These are phyloP conservation scores for Cheracebus regulus DNA, from an alignment of 2,797 vertebrate genomes.

Conservation along the genomic window DNA sequence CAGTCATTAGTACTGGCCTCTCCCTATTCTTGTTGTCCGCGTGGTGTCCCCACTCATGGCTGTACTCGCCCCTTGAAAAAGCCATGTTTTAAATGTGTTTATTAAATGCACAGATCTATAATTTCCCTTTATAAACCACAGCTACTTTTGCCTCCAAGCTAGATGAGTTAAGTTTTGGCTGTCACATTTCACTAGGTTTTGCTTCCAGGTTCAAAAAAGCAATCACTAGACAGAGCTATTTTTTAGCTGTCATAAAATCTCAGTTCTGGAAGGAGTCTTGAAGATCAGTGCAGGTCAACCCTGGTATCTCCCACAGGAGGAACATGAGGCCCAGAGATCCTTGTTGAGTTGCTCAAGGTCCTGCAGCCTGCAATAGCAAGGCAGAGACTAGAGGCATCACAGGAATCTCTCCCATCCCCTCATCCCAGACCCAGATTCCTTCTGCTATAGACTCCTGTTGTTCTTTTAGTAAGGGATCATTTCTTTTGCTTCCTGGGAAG, in stretches of 20 bases:
- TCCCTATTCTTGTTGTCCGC: rapidly evolving
- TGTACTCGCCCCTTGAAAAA: not conserved
- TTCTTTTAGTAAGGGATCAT: not conserved
- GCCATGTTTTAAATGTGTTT: not conserved
- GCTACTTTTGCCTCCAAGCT: not conserved
- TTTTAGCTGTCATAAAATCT: not conserved
- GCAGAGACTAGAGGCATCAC: not conserved
- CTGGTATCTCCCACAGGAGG: not conserved
- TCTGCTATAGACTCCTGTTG: not conserved
- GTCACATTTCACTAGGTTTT: not conserved
- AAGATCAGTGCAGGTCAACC: not conserved
- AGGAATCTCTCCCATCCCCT: rapidly evolving
- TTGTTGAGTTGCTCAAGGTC: not conserved
- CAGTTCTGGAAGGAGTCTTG: not conserved
- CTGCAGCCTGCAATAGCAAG: not conserved
- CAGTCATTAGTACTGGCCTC: rapidly evolving
- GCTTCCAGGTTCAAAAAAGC: not conserved
- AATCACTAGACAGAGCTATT: not conserved
- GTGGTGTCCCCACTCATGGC: not conserved
- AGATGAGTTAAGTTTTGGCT: not conserved
- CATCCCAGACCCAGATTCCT: not conserved
- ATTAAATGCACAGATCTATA: not conserved
- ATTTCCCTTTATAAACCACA: not conserved
- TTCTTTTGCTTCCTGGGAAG: not conserved
- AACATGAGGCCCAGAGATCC: not conserved